Base-by-base conservation (phyloP, 2,888 invertebrate species). In the Caenorhabditis drosophilae region DNA sequence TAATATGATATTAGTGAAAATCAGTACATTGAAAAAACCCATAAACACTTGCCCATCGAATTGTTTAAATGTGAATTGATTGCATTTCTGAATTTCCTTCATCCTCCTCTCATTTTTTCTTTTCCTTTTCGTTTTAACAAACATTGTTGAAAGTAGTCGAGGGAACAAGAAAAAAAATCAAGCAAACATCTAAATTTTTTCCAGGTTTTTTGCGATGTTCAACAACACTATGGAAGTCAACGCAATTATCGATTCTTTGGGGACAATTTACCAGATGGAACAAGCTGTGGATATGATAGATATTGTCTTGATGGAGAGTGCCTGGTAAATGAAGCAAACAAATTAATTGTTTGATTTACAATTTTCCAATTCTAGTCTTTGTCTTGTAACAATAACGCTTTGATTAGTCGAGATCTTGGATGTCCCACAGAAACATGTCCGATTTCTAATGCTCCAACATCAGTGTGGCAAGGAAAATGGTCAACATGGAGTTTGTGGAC, bases 201-300 rank as follows among this genome's bases (percentile, higher is more conserved):
- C n/a, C 58, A 82, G 81, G 76, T 82, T 25, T 82, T 82, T 69
- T 83, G 83, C 62, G 83, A 83, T 57, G 80, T 83, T 16, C 64
- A 61, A 57, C 80, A 71, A 57, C 67, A 67, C 12, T 61, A 59
- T 40, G 79, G 78, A 34, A 67, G 67, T 40, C 78, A 78, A 47
- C 60, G 78, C 7, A 81, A 78, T 61, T 83, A 83, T 50, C 80
- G 83, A 48, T 82, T 80, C 75, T 84, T 78, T 58, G 84, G 84
- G 26, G 84, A 83, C 58, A 79, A 77, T 48, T 62, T 83, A 40
- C 84, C 83, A 20, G 82, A 83, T 67, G 83, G 83, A n/a, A 78
- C 83, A 2, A 73, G 80, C 11, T 83, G 83, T 60, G 83, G 83
- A 35, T 75, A 67, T 52, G 78, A 81, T 36, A 54, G 76, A 48